Conservation (phyloP, 2,888 invertebrate species). For the Eupithecia dodoneata region DNA sequence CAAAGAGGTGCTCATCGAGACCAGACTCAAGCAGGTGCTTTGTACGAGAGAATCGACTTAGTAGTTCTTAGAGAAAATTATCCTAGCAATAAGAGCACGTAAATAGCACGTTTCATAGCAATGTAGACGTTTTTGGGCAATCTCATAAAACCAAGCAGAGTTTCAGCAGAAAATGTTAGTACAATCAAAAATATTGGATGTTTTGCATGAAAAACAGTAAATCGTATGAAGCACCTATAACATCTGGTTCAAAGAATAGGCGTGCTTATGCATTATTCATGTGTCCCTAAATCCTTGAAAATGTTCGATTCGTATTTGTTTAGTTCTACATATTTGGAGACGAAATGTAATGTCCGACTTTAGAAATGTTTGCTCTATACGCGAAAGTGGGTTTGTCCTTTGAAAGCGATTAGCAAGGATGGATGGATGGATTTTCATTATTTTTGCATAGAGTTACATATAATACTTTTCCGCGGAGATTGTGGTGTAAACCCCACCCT, state of each 20-base stretch:
- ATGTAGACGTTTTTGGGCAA: not conserved
- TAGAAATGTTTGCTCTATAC: not conserved
- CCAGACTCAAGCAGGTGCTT: not conserved
- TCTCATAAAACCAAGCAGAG: not conserved
- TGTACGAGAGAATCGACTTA: not conserved
- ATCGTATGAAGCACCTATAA: not conserved
- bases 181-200: not conserved
- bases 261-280: conserved; percentile 4
- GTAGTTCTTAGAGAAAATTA: no score
- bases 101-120: not conserved
- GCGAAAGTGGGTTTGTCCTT: not conserved
- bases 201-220: not conserved
- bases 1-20: not conserved
- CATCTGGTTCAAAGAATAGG: not conserved
- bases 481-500: not conserved
- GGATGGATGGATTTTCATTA: not conserved
- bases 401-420: no score
- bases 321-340: not conserved
- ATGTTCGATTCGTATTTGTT: conserved; percentile 8
- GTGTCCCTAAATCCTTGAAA: not conserved
- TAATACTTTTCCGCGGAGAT: not conserved
- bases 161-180: not conserved
- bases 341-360: not conserved
- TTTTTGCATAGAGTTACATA: not conserved
- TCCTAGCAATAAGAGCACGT: not conserved